Evolutionary conservation across 2,888 invertebrate species (phyloP), one percentile per base, ranked within the genome.

Genomic region (Drosophila parthenogenetica): DNA sequence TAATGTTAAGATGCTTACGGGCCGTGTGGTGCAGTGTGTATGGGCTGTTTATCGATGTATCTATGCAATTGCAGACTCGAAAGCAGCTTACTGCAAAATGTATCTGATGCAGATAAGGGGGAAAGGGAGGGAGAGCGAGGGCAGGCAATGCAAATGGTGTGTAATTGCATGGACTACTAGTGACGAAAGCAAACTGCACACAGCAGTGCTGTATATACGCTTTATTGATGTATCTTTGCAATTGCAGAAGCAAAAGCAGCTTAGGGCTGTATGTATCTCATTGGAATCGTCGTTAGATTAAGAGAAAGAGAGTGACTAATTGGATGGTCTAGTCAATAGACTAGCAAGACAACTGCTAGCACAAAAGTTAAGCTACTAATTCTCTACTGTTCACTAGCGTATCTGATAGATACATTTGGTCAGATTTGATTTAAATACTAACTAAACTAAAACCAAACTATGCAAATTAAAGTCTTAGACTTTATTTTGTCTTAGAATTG

Each of bases 1-100:
- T 65, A 51, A 42, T 32, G 13, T 40, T 16, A 51, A 51, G 51
- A 51, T 51, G 7, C 51, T 51, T 16, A 22, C 13, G 11, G n/a
- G 29, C 8, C 7, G 29, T 29, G 8, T 25, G 8, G 0, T 25
- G 25, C 25, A 8, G 5, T n/a, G 2, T 40, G 19, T 14, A 37
- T 14, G 29, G 29, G 29, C n/a, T 50, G 29, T 13, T 4, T 29
- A 46, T 14, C 1, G 25, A 14, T 46, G 14, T 25, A 46, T 8
- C 25, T 45, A n/a, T 49, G 48, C 13, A 32, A 29, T 19, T 16
- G 42, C 10, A n/a, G 10, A 10, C 10, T n/a, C 10, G 11, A 32
- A 29, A 54, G 17, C 10, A n/a, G 42, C 42, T 54, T 13, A 53
- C 2, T 42, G 3, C 17, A 42, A 32, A 32, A 11, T 32, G 48